Base-by-base conservation (phyloP, 2,113 vertebrate genomes). In the Orycteropus afer region DNA sequence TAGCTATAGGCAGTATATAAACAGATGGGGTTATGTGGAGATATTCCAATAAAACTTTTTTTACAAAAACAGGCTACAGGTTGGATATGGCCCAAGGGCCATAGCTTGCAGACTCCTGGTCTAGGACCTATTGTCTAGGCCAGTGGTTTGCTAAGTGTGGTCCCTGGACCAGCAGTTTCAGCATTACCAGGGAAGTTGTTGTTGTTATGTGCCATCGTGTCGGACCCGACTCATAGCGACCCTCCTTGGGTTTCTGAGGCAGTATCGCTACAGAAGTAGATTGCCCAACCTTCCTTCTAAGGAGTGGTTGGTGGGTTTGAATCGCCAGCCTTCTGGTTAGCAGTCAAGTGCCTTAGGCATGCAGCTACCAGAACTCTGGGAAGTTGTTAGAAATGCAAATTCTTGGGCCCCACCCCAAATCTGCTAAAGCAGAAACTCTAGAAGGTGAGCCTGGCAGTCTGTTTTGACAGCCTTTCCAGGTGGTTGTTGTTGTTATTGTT, bases 131-230 rank as follows among this genome's bases (percentile, higher is more conserved):
- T 13, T 37, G 7, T 47, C 55, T 7, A 8, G 55, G 29, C 65
- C 55, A 37, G 34, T 18, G 55, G 53, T 12, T 55, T 49, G 53
- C 61, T 15, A 37, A 51, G 47, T 1, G 0, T 55, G 27, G 40
- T 32, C 82, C 40, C 71, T 6, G 76, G 34, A 18, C 45, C 17
- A 1, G 12, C 15, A 40, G 34, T 51, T 45, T 45, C 9, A 27
- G 6, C 0, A 0, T 4, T 59, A 23, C 61, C 15, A 0, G 40
- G 22, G 12, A 37, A 65, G 27, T 22, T 4, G 2, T 42, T 4
- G n/a, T n/a, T n/a, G n/a, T n/a, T n/a, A n/a, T n/a, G n/a, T n/a
- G n/a, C n/a, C n/a, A n/a, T n/a, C n/a, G n/a, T n/a, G n/a, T n/a
- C n/a, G n/a, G n/a, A n/a, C n/a, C n/a, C n/a, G n/a, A n/a, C n/a